These are phyloP conservation scores for Leptinotarsa defecta DNA, from an alignment of 1,140 invertebrate genomes.

Conservation along the genomic window DNA sequence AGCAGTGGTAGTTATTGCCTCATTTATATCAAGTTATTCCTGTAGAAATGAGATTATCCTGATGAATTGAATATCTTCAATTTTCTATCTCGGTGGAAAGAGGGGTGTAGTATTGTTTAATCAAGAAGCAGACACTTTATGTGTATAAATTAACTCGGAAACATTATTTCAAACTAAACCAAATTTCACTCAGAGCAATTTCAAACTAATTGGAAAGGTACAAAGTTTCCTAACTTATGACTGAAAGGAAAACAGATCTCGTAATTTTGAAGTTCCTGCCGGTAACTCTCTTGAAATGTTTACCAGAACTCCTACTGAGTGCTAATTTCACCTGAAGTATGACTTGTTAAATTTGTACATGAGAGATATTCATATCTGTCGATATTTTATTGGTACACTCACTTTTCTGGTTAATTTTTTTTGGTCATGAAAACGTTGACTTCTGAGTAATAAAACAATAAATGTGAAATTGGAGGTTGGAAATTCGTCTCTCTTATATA, in stretches of 20 bases:
- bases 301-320: neutral
- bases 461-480: too few species aligned
- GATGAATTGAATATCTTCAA: too few species aligned
- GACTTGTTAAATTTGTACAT: neutral
- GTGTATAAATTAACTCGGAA: neutral
- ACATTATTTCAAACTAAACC: neutral
- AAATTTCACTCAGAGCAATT: neutral
- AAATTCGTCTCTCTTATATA: too few species aligned
- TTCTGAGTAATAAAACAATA: too few species aligned
- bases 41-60: too few species aligned
- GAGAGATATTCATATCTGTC: too few species aligned
- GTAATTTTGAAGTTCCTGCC: neutral
- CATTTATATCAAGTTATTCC: too few species aligned
- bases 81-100: too few species aligned
- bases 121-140: neutral
- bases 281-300: neutral
- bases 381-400: too few species aligned
- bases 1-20: too few species aligned
- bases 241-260: constrained; percentile 1
- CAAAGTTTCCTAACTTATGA: constrained; percentile 6
- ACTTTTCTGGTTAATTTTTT: too few species aligned
- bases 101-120: neutral
- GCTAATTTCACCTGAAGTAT: neutral
- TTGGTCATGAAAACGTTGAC: too few species aligned
- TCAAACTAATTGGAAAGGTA: constrained; percentile 2